phyloP scores from a whole-genome alignment of 1,140 invertebrate genomes.

The Zaprionus nigranus region DNA sequence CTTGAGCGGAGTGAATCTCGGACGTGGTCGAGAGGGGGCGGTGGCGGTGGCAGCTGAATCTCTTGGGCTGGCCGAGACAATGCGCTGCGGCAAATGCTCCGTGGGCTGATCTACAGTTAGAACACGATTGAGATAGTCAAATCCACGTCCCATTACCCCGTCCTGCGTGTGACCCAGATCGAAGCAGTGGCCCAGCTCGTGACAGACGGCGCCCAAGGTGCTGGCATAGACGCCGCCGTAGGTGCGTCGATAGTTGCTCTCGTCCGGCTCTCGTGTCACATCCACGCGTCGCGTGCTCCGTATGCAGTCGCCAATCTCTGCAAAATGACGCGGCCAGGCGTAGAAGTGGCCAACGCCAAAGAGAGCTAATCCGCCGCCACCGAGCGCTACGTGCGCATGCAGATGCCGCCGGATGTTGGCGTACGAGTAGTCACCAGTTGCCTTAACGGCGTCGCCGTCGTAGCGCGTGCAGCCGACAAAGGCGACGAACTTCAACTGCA shows the following conservation, averaged over 20 bases:
- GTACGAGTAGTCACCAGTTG: constrained; percentile 88
- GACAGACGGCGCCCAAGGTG: constrained; percentile 95
- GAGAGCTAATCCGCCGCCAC: constrained; percentile 94
- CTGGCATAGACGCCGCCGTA: constrained; percentile 96
- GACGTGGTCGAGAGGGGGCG: constrained; percentile 45
- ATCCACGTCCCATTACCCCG: constrained; percentile 97
- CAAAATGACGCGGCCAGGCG: constrained; percentile 92
- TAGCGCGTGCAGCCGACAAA: constrained; percentile 95
- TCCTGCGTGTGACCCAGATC: constrained; percentile 95
- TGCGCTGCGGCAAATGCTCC: constrained; percentile 85
- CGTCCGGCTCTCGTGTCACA: constrained; percentile 91
- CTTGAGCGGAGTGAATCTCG: constrained; percentile 85
- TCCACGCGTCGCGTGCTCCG: constrained; percentile 87
- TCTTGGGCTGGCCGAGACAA: constrained; percentile 70
- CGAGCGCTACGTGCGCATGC: constrained; percentile 94
- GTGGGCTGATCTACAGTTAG: constrained; percentile 87
- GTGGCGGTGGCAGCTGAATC: constrained; percentile 45
- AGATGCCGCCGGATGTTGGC: constrained; percentile 90
- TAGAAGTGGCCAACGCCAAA: constrained; percentile 96
- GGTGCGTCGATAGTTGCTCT: constrained; percentile 94
- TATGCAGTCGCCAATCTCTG: constrained; percentile 88
- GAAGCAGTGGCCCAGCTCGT: constrained; percentile 97
- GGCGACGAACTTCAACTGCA: constrained; percentile 91
- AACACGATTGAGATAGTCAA: constrained; percentile 93
- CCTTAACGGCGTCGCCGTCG: constrained; percentile 86